Percentiles rank a stretch among this genome's conserved stretches.
These are phyloP conservation scores for Lithosia quadra DNA, from an alignment of 2,888 invertebrate genomes.

Conservation along the genomic window DNA sequence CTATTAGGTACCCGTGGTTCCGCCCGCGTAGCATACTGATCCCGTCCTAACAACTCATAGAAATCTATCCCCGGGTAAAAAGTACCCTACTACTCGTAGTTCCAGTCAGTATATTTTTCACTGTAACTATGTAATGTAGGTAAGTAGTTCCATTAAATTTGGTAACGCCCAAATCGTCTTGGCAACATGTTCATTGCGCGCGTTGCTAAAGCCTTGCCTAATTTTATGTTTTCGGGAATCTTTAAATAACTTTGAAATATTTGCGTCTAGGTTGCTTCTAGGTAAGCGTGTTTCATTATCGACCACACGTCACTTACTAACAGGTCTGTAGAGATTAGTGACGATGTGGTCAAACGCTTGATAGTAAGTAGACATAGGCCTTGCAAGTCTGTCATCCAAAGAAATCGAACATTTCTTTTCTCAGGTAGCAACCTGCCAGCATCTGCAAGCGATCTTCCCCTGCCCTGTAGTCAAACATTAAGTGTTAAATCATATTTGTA, in stretches of 20 bases:
- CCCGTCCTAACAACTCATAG: background rate
- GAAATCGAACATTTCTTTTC: too few relatives aligned
- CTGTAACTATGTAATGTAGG: background rate
- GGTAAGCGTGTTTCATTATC: background rate
- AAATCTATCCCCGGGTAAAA: background rate
- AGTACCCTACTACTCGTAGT: too few relatives aligned
- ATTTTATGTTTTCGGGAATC: background rate
- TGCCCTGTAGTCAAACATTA: background rate
- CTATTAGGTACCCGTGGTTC: background rate
- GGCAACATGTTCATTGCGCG: background rate
- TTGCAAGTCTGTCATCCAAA: too few relatives aligned
- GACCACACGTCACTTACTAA: background rate
- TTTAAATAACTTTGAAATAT: background rate
- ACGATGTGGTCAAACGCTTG: too few relatives aligned
- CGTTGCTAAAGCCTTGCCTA: background rate
- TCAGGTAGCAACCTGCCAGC: background rate
- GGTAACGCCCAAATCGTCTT: background rate
- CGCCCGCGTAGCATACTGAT: background rate
- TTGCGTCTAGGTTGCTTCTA: background rate
- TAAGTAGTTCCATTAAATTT: background rate
- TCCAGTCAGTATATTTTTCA: too few relatives aligned
- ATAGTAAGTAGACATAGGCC: too few relatives aligned
- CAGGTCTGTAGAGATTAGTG: too few relatives aligned
- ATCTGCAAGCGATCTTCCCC: background rate
- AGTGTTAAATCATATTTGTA: conserved; percentile 2